Conservation (phyloP, 2,113 vertebrate species). For the Scatophagus argus region DNA sequence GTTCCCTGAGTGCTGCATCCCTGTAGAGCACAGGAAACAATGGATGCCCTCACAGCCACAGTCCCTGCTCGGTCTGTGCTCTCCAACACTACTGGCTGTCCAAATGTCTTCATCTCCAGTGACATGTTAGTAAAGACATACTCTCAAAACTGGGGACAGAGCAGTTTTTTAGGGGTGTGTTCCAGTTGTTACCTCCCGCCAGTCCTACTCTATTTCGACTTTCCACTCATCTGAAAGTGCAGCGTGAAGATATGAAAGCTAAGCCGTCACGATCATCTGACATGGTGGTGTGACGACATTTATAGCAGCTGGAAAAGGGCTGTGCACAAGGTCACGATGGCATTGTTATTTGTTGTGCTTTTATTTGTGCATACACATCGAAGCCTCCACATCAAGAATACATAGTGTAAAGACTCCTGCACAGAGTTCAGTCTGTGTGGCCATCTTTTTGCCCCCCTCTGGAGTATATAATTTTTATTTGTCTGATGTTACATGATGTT, state of each 20-base stretch:
- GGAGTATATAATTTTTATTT: not conserved
- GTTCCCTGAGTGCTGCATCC: constrained; percentile 37
- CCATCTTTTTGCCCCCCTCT: not conserved
- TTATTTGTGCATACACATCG: not conserved
- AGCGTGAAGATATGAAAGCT: not conserved
- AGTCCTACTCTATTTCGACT: not conserved
- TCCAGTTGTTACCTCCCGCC: not conserved
- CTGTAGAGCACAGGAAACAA: constrained; percentile 41
- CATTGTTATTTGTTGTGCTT: too few relatives aligned
- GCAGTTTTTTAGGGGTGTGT: constrained; percentile 9
- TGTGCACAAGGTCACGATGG: too few relatives aligned
- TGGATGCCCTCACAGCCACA: constrained; percentile 43
- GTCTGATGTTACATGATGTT: not conserved
- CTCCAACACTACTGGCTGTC: constrained; percentile 1
- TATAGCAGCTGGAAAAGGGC: not conserved
- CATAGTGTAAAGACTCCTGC: not conserved
- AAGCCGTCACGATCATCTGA: not conserved
- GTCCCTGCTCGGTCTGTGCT: constrained; percentile 37
- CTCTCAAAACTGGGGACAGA: constrained; percentile 16
- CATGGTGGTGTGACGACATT: not conserved
- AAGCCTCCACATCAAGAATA: not conserved
- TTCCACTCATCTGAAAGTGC: not conserved
- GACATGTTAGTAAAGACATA: constrained; percentile 2
- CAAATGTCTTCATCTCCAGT: constrained; percentile 45
- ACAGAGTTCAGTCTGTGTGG: not conserved